Conservation (phyloP, 2,113 vertebrate species). For the Chrysemys picta region DNA sequence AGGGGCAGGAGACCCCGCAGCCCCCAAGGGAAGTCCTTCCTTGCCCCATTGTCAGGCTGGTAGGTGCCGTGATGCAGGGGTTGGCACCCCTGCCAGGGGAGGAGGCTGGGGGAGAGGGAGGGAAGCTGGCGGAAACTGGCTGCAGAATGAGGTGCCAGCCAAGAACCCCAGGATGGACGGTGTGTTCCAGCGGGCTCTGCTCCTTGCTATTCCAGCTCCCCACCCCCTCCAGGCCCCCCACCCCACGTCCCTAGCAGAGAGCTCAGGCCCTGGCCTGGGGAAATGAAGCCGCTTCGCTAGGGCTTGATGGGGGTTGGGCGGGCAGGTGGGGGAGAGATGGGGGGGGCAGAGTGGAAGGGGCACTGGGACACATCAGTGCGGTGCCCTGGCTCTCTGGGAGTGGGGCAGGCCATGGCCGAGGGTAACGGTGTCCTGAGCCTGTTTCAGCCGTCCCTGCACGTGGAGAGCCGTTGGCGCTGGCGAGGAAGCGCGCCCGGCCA, state of each 20-base stretch:
- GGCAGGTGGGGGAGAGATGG: fast-evolving
- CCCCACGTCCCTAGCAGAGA: not conserved
- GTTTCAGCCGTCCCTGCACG: not conserved
- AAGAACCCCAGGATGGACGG: not conserved
- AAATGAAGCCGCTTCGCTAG: not conserved
- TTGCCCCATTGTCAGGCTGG: too few relatives aligned
- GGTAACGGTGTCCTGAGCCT: not conserved
- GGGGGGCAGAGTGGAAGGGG: not conserved
- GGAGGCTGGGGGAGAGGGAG: not conserved
- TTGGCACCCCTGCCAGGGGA: too few relatives aligned
- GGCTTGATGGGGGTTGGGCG: not conserved
- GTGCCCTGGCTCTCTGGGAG: not conserved
- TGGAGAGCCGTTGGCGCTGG: not conserved
- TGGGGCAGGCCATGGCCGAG: fast-evolving
- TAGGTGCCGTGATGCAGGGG: not conserved
- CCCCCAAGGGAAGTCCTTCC: too few relatives aligned
- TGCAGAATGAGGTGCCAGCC: not conserved
- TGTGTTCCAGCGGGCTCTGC: not conserved
- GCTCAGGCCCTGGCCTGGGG: not conserved
- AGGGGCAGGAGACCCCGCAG: not conserved
- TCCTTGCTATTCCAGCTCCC: not conserved
- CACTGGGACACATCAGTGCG: not conserved
- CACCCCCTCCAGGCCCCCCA: not conserved
- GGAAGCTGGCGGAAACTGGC: not conserved
- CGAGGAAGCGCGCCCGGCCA: fast-evolving